phyloP scores from a whole-genome alignment of 2,797 vertebrate species.

The Tokudaia tokunoshimensis region DNA sequence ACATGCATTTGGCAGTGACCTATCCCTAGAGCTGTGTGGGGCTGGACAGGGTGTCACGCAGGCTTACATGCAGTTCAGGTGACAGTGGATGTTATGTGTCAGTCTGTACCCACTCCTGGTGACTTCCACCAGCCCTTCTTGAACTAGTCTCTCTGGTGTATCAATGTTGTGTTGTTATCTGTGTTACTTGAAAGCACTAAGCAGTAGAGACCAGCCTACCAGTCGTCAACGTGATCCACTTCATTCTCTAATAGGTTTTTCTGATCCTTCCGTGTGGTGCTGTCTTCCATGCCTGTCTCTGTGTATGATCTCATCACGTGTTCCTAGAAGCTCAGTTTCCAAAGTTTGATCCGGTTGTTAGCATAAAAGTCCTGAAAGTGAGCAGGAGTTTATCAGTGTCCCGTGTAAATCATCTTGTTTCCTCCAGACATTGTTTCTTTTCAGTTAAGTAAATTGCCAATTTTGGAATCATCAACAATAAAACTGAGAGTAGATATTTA shows the following conservation, averaged over 20 bases:
- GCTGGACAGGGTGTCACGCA: constrained; percentile 28
- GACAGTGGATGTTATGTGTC: constrained; percentile 53
- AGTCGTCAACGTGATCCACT: not conserved
- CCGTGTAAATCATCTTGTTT: constrained; percentile 44
- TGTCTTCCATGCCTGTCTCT: constrained; percentile 64
- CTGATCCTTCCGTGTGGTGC: constrained; percentile 69
- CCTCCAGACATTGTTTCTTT: not conserved
- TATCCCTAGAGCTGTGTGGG: constrained; percentile 44
- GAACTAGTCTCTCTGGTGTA: constrained; percentile 24
- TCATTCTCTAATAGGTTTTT: constrained; percentile 56
- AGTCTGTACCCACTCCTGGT: not conserved
- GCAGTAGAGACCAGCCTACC: constrained; percentile 58
- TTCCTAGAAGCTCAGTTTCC: constrained; percentile 26
- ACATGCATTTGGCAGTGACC: constrained; percentile 67
- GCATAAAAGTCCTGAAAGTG: not conserved
- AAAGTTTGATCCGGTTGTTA: not conserved
- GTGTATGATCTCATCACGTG: constrained; percentile 10
- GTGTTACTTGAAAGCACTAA: constrained; percentile 59
- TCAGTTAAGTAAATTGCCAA: constrained; percentile 48
- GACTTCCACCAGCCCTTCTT: constrained; percentile 58
- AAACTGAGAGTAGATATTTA: not conserved
- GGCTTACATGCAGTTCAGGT: not conserved
- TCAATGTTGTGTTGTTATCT: constrained; percentile 58
- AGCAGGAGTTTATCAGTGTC: not conserved
- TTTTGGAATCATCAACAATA: constrained; percentile 20